Conservation (phyloP, 2,888 invertebrate genomes). For the Amblyjoppa fuscipennis region DNA sequence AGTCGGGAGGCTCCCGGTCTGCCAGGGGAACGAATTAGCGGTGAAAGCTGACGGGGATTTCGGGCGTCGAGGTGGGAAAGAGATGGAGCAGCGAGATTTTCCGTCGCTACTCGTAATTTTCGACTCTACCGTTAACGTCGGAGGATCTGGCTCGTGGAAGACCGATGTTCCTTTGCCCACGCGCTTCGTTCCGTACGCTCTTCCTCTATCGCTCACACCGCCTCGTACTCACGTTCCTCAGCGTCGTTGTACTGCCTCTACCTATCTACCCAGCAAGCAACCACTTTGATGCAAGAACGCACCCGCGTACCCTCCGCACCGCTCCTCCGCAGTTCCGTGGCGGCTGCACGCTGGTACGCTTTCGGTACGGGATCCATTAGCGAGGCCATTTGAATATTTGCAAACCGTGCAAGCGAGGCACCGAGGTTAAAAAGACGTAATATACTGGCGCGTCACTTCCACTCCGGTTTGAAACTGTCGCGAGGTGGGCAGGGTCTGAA, state of each 20-base stretch:
- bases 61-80: conserved; percentile 32
- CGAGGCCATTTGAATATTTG: conserved; percentile 84
- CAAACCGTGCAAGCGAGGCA: conserved; percentile 80
- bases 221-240: conserved; percentile 16
- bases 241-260: conserved; percentile 23
- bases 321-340: conserved; percentile 29
- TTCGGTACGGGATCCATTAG: conserved; percentile 79
- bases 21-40: conserved; percentile 23
- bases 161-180: conserved; percentile 80
- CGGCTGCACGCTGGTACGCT: conserved; percentile 31
- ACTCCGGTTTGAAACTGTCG: conserved; percentile 81
- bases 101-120: conserved; percentile 80
- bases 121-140: conserved; percentile 76
- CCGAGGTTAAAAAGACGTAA: conserved; percentile 83
- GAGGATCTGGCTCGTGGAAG: conserved; percentile 74
- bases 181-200: conserved; percentile 48
- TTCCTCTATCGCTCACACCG: conserved; percentile 18
- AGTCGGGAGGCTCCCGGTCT: conserved; percentile 41
- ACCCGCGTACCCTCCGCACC: conserved; percentile 53
- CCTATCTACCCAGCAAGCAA: conserved; percentile 69
- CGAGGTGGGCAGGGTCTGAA: conserved; percentile 46
- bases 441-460: conserved; percentile 82
- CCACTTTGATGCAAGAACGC: conserved; percentile 81
- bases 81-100: conserved; percentile 42
- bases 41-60: conserved; percentile 39